Base-by-base conservation (phyloP, 2,113 vertebrate genomes). In the Callionymus lyra region DNA sequence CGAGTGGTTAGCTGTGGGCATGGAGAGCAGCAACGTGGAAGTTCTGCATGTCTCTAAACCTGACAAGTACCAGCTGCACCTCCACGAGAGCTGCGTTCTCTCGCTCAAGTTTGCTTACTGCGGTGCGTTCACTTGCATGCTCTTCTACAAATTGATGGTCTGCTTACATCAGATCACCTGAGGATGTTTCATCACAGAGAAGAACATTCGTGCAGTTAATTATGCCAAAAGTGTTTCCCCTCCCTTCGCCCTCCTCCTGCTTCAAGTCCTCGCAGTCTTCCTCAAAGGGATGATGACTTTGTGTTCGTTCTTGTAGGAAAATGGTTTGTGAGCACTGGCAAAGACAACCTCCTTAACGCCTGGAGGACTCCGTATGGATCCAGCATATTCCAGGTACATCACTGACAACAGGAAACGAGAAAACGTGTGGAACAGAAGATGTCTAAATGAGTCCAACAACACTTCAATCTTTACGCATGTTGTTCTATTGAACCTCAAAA, bases 241-340 rank as follows among this genome's bases (percentile, higher is more conserved):
- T 41, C 51, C 12, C 35, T 35, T 21, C 44, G 39, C 27, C 11
- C 34, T 37, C 34, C 36, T 31, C 18, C 38, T 10, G 21, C 21
- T 27, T 27, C 21, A 4, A 27, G 8, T 27, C 8, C 21, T 27
- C 4, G 21, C 21, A 27, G 8, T 5, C 21, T 27, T 27, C 21
- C 8, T 27, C 21, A 4, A 27, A 27, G 4, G 4, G 4, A 27
- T 27, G 21, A 27, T 8, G 21, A 27, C 21, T 5, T 53, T 63
- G 63, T 62, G 63, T 63, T 65, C 62, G 21, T 6, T 67, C 63
- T 53, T 72, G 62, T 63, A 92, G 90, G 90, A 67, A 89, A 91
- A 83, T 92, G 90, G 90, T 92, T 92, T 16, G 89, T 92, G 62
- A 92, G 90, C 68, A 92, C 90, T 0, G 89, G 90, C 11, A 92